Evolutionary conservation across 2,113 vertebrate species (phyloP).

Genomic region (Gopherus flavomarginatus): DNA sequence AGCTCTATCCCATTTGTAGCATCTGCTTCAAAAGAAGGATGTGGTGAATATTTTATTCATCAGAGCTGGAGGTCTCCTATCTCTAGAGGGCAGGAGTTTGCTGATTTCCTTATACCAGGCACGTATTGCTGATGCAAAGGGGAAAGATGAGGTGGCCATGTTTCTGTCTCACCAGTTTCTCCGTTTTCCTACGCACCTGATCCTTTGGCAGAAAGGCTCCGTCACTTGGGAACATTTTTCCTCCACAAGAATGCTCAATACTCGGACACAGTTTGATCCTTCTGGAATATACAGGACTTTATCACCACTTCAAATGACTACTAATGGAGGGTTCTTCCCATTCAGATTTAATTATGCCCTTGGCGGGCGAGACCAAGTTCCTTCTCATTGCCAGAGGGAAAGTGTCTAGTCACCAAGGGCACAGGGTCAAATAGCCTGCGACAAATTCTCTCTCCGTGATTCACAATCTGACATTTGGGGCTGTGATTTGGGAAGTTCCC

Average conservation of each 20-base stretch:
- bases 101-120: constrained; percentile 57
- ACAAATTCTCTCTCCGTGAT: rapidly evolving
- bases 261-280: constrained; percentile 27
- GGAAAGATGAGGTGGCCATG: constrained; percentile 6
- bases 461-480: rapidly evolving
- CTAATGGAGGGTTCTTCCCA: constrained; percentile 29
- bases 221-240: background rate
- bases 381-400: constrained; percentile 14
- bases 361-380: background rate
- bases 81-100: constrained; percentile 74
- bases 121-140: constrained; percentile 45
- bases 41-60: constrained; percentile 74
- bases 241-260: background rate
- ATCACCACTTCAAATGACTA: background rate
- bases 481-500: background rate
- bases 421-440: rapidly evolving
- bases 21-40: constrained; percentile 71
- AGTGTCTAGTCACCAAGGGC: background rate
- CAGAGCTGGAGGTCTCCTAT: constrained; percentile 72
- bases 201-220: background rate
- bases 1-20: constrained; percentile 60
- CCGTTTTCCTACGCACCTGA: background rate
- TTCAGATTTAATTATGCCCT: constrained; percentile 18
- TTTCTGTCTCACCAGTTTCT: rapidly evolving
- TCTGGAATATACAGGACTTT: background rate